Evolutionary conservation across 2,888 invertebrate species (phyloP).

Genomic region (Cerastis rubricosa): DNA sequence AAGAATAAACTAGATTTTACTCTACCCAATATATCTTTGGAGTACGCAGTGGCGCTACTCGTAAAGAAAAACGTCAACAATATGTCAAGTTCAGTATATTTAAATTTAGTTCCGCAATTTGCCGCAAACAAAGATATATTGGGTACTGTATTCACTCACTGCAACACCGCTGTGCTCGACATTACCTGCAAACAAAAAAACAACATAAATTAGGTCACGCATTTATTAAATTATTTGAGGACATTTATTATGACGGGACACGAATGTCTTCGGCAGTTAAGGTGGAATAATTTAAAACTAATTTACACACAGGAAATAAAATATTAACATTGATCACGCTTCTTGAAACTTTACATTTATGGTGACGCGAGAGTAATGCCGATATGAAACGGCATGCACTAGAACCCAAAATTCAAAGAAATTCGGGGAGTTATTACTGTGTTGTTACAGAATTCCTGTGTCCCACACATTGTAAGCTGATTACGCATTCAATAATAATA

Average conservation of each 20-base stretch:
- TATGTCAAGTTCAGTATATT: slow-evolving; percentile 16
- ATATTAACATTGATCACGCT: slow-evolving; percentile 27
- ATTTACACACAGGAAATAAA: slow-evolving; percentile 23
- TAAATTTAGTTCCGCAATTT: slow-evolving; percentile 25
- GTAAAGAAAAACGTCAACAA: slow-evolving; percentile 12
- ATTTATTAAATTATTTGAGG: slow-evolving; percentile 40
- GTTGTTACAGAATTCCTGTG: neutral
- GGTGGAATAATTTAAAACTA: slow-evolving; percentile 36
- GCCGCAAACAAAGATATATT: slow-evolving; percentile 8
- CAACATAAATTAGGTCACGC: slow-evolving; percentile 41
- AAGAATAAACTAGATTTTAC: slow-evolving; percentile 14
- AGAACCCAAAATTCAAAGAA: neutral
- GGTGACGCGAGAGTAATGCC: neutral
- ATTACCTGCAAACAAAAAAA: slow-evolving; percentile 53
- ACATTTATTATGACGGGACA: slow-evolving; percentile 33
- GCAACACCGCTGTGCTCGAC: slow-evolving; percentile 12
- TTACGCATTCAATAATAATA: neutral
- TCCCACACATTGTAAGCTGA: neutral
- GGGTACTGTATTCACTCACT: slow-evolving; percentile 24
- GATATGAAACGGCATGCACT: neutral
- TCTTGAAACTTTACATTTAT: slow-evolving; percentile 2
- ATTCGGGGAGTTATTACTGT: neutral
- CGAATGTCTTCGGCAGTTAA: slow-evolving; percentile 21
- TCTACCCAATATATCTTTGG: slow-evolving; percentile 1
- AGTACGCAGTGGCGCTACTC: neutral